Conservation (phyloP, 1,140 invertebrate species). For the Oreohelix idahoensis region DNA sequence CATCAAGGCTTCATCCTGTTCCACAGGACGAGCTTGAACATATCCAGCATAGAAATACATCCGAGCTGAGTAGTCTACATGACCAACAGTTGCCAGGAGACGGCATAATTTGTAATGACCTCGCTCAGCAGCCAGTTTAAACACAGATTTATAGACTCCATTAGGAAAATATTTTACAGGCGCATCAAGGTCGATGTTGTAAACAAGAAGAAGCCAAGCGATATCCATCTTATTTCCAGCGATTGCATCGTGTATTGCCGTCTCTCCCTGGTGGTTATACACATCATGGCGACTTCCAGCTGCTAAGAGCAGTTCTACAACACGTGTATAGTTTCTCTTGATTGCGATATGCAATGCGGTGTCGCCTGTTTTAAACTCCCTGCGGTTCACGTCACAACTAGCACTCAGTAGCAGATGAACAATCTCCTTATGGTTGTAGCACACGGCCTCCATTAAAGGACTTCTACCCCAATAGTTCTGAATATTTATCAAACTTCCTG, state of each 20-base stretch:
- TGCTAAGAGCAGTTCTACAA: constrained; percentile 76
- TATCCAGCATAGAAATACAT: constrained; percentile 64
- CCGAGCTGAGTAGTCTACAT: constrained; percentile 65
- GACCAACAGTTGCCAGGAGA: constrained; percentile 66
- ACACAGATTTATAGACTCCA: constrained; percentile 68
- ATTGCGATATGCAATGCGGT: constrained; percentile 75
- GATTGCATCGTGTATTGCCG: constrained; percentile 69
- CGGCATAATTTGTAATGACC: constrained; percentile 70
- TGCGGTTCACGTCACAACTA: constrained; percentile 69
- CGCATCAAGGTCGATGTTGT: constrained; percentile 71
- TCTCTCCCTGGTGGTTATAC: constrained; percentile 72
- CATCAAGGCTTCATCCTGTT: constrained; percentile 59
- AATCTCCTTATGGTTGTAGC: constrained; percentile 72
- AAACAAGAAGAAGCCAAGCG: constrained; percentile 64
- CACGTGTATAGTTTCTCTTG: constrained; percentile 74
- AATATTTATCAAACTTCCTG: constrained; percentile 68
- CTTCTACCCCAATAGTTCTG: constrained; percentile 73
- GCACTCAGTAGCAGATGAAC: constrained; percentile 63
- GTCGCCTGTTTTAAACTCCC: constrained; percentile 71
- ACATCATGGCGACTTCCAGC: constrained; percentile 70
- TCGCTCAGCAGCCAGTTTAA: constrained; percentile 69
- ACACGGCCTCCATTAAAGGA: constrained; percentile 72
- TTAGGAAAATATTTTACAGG: constrained; percentile 70
- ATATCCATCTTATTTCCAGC: constrained; percentile 70
- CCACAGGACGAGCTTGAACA: constrained; percentile 58